Evolutionary conservation across 2,888 invertebrate species (phyloP).

Genomic region (Ophraella communa): DNA sequence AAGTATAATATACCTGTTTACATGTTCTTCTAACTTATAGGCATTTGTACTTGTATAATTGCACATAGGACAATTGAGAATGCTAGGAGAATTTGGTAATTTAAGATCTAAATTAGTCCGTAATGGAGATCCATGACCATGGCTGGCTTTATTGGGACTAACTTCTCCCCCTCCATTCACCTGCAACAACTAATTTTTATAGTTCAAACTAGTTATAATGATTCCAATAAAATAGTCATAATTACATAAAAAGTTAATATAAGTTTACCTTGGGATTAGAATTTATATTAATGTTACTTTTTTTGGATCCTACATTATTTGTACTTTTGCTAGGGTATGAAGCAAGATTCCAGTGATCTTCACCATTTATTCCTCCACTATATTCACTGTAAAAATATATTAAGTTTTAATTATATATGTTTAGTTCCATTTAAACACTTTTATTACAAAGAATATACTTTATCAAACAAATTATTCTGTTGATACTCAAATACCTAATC

Average conservation of each 20-base stretch:
- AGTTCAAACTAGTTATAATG: not conserved
- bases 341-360: constrained; percentile 48
- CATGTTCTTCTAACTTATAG: constrained; percentile 78
- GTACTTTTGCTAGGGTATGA: constrained; percentile 48
- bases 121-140: constrained; percentile 77
- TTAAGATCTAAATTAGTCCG: constrained; percentile 75
- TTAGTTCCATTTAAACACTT: not conserved
- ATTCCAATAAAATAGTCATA: not conserved
- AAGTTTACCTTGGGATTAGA: constrained; percentile 56
- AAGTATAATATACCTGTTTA: constrained; percentile 63
- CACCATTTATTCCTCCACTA: constrained; percentile 49
- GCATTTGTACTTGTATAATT: constrained; percentile 78
- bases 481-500: no score
- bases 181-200: constrained; percentile 41
- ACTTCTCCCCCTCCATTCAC: constrained; percentile 57
- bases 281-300: constrained; percentile 57
- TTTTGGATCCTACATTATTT: constrained; percentile 43
- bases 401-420: no score
- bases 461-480: no score
- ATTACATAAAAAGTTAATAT: not conserved
- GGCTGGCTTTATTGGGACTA: constrained; percentile 60
- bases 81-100: constrained; percentile 67
- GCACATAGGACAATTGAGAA: constrained; percentile 75
- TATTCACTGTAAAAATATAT: constrained; percentile 47
- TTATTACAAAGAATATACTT: no score